A percentile compares a stretch with the other conserved stretches of the same genome.
Evolutionary conservation across 2,797 vertebrate species (phyloP).

Genomic region (Argya squamiceps): DNA sequence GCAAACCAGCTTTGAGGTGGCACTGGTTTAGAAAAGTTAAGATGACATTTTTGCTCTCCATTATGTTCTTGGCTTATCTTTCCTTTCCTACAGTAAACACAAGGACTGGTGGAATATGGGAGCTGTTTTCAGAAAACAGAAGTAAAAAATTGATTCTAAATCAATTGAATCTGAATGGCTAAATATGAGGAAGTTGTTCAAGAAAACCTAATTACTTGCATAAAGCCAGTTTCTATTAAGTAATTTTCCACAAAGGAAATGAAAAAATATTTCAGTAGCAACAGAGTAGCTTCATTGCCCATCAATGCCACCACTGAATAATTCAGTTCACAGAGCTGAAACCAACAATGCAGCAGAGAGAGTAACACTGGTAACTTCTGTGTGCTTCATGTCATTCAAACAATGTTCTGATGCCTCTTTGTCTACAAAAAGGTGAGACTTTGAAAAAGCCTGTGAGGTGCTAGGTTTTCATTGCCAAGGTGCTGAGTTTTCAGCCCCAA

Average conservation of each 20-base stretch:
- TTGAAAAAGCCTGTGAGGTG: neutral
- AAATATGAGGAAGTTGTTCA: neutral
- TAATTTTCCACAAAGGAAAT: neutral
- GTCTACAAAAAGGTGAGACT: neutral
- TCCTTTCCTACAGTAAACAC: neutral
- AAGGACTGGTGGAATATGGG: neutral
- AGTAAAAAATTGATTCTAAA: neutral
- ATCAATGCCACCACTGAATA: neutral
- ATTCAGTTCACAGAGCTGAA: neutral
- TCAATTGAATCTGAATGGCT: neutral
- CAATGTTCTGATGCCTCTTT: neutral
- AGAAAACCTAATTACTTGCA: neutral
- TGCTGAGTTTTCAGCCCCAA: neutral
- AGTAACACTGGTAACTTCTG: neutral
- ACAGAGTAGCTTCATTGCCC: neutral
- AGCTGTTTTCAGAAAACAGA: neutral
- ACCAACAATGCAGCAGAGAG: neutral
- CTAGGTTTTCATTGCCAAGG: neutral
- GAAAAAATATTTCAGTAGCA: neutral
- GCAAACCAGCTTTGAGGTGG: neutral
- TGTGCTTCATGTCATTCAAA: neutral
- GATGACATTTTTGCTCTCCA: neutral
- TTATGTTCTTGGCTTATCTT: neutral
- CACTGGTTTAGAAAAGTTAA: neutral
- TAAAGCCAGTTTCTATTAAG: neutral